These are phyloP conservation scores for Sus cebifrons DNA, from an alignment of 2,797 vertebrate species.

Conservation along the genomic window DNA sequence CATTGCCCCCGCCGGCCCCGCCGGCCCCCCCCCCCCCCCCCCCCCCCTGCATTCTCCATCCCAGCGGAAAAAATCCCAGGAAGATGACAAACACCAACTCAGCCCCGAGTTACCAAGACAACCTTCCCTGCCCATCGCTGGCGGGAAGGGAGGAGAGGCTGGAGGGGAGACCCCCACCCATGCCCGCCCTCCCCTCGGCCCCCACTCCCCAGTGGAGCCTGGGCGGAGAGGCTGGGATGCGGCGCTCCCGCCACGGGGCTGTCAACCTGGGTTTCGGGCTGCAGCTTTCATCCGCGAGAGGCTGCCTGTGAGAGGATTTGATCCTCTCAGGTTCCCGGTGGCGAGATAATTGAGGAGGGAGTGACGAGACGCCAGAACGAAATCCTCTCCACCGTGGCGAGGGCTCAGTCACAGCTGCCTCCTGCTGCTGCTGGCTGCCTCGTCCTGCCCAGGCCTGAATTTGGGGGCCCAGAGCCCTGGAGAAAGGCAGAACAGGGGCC, in stretches of 20 bases:
- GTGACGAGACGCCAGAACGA: fast-evolving
- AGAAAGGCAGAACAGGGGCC: background rate
- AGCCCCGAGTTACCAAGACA: conserved; percentile 69
- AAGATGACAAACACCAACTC: background rate
- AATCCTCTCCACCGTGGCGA: background rate
- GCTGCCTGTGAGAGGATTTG: background rate
- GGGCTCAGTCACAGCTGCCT: background rate
- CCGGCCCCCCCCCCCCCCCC: too few relatives aligned
- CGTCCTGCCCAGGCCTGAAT: fast-evolving
- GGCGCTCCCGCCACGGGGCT: background rate
- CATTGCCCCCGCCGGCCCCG: too few relatives aligned
- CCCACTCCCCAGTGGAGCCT: background rate
- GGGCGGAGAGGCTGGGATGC: background rate
- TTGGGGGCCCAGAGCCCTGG: background rate
- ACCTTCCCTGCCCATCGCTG: background rate
- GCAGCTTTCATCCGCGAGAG: background rate
- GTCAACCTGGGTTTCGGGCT: background rate
- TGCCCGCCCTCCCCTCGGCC: fast-evolving
- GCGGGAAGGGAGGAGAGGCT: background rate
- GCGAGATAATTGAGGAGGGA: background rate
- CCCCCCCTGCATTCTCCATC: background rate
- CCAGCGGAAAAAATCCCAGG: background rate
- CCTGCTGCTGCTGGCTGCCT: background rate
- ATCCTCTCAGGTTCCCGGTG: background rate
- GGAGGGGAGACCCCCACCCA: background rate